A percentile compares a stretch with the other conserved stretches of the same genome.
Evolutionary conservation across 2,797 vertebrate genomes (phyloP).

Genomic region (Botia kubotai): DNA sequence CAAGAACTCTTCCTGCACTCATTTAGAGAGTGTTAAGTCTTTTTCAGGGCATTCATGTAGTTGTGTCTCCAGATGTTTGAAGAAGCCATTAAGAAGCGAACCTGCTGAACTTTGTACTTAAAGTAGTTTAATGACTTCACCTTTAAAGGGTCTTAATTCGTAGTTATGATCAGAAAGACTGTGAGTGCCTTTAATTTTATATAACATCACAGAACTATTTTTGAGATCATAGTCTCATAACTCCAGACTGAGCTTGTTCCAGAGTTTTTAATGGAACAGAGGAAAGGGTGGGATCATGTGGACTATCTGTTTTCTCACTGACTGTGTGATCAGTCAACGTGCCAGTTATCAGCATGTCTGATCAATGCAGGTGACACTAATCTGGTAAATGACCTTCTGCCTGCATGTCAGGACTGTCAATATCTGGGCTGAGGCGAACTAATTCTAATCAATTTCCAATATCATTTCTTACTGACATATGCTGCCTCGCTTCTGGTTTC

Average conservation of each 20-base stretch:
- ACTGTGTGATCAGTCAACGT: conserved; percentile 57
- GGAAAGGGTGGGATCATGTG: not conserved
- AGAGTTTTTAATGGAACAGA: conserved; percentile 17
- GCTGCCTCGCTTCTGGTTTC: not conserved
- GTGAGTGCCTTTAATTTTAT: conserved; percentile 10
- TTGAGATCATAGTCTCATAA: conserved; percentile 1
- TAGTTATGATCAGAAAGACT: conserved; percentile 16
- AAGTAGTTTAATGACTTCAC: conserved; percentile 13
- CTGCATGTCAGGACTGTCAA: conserved; percentile 44
- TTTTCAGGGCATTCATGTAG: conserved; percentile 4
- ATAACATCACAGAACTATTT: not conserved
- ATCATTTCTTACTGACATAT: conserved; percentile 38
- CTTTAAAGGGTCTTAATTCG: conserved; percentile 12
- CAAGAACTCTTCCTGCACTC: not conserved
- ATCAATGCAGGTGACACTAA: conserved; percentile 63
- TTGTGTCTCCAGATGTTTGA: conserved; percentile 2
- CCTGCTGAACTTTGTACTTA: not conserved
- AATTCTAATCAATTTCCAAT: conserved; percentile 55
- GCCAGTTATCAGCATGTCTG: conserved; percentile 55
- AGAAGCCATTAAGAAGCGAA: not conserved
- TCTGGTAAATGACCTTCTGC: conserved; percentile 63
- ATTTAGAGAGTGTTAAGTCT: conserved; percentile 3
- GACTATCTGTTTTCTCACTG: conserved; percentile 54
- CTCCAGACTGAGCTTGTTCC: not conserved
- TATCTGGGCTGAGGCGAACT: conserved; percentile 44